A percentile compares a stretch with the other conserved stretches of the same genome.
phyloP scores from a whole-genome alignment of 2,797 vertebrate species.

The Morelia viridis region DNA sequence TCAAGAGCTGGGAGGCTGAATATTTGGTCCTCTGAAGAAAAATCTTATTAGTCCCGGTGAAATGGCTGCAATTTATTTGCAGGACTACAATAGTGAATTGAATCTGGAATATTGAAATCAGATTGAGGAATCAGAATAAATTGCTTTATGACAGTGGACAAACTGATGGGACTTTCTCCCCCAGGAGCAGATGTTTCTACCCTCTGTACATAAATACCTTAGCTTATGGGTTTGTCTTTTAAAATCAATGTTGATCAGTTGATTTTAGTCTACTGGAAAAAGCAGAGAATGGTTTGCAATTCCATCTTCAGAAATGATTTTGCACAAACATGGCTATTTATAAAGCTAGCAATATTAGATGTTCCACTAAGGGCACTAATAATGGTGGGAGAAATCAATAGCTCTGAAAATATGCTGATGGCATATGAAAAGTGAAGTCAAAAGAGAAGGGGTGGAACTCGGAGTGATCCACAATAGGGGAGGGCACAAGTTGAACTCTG shows the following conservation, averaged over 20 bases:
- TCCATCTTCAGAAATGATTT: neutral
- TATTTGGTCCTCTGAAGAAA: neutral
- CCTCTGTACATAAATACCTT: neutral
- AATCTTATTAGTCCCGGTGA: neutral
- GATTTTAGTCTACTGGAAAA: neutral
- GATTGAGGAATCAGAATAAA: neutral
- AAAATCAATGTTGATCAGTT: too few relatives aligned
- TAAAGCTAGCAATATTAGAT: too few relatives aligned
- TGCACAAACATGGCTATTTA: neutral
- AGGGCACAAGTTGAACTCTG: too few relatives aligned
- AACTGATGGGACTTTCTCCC: neutral
- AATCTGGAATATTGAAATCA: neutral
- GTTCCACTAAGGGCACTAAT: too few relatives aligned
- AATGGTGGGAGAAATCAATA: too few relatives aligned
- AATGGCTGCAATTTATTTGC: neutral
- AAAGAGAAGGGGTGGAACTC: too few relatives aligned
- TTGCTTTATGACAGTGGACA: neutral
- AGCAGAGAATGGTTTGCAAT: neutral
- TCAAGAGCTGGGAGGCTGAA: neutral
- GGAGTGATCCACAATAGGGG: too few relatives aligned
- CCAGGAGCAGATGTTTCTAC: neutral
- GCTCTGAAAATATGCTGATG: too few relatives aligned
- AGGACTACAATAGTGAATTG: neutral
- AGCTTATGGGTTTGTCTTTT: too few relatives aligned
- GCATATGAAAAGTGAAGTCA: too few relatives aligned